Percentiles rank a stretch among this genome's conserved stretches.
These are phyloP conservation scores for Megaceryle torquata DNA, from an alignment of 2,113 vertebrate species.

Conservation along the genomic window DNA sequence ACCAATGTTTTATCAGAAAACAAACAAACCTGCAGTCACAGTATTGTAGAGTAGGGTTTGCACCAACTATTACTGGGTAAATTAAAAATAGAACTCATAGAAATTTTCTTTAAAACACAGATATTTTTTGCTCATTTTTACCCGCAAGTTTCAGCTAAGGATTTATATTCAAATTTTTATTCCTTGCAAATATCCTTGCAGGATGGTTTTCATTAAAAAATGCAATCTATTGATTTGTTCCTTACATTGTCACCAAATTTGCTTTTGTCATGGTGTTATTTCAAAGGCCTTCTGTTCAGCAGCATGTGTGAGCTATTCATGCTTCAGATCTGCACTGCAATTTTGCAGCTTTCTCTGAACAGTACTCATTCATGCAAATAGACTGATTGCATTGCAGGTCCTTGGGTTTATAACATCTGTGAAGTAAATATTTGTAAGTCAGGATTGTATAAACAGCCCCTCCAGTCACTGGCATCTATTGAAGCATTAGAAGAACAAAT, in stretches of 20 bases:
- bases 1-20: not conserved
- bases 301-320: rapidly evolving
- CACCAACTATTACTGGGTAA: not conserved
- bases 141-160: not conserved
- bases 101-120: not conserved
- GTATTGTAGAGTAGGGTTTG: not conserved
- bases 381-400: not conserved
- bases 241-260: not conserved
- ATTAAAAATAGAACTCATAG: not conserved
- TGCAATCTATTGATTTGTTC: not conserved
- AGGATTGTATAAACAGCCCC: not conserved
- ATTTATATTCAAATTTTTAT: not conserved
- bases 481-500: not conserved
- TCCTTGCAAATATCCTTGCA: not conserved
- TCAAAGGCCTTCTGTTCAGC: not conserved
- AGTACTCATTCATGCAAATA: not conserved
- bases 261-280: not conserved
- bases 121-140: not conserved
- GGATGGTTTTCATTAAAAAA: not conserved
- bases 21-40: not conserved
- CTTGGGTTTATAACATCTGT: not conserved
- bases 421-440: not conserved
- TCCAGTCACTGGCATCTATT: not conserved
- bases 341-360: not conserved
- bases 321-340: not conserved